Evolutionary conservation across 2,797 vertebrate genomes (phyloP), one percentile per base, ranked within the genome.

Genomic region (Delichon dasypus): DNA sequence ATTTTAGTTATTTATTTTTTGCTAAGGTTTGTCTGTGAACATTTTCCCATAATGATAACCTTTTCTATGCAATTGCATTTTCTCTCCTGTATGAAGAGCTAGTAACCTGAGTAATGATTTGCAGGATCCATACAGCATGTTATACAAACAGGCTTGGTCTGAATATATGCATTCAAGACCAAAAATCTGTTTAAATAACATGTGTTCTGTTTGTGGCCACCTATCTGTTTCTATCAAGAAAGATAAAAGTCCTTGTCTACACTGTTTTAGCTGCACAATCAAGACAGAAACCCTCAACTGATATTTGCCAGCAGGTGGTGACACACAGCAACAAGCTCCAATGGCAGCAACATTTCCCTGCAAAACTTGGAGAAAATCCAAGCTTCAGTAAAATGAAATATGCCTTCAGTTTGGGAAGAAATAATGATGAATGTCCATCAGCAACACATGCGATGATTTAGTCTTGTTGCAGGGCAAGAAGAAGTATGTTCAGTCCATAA

Each of bases 251-350:
- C 85, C 88, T 94, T 94, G 85, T 93, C 85, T 95, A 60, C 8
- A 0, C 83, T 34, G 55, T 67, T 94, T 93, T 89, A 85, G 71
- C 86, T 32, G 72, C 2, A 2, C 91, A 65, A 76, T 80, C 88
- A 57, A 94, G 90, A 93, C 75, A 87, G 79, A 94, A 95, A 90
- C 95, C 94, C 94, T 96, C 85, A 48, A 30, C 88, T 72, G 86
- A 79, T 90, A 82, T 92, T 77, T 88, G 89, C 97, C 97, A 98
- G 97, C 97, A 97, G 97, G 96, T 96, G 98, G 97, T 90, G 96
- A 94, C 96, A 97, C 30, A 95, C 77, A 53, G 96, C 96, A 97
- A 97, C 94, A 85, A 97, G 97, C 97, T 51, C 92, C 81, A 53
- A 70, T 71, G 94, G 91, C 70, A 97, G 80, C 74, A 87, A 91